phyloP scores from a whole-genome alignment of 2,113 vertebrate genomes.

The Zosterops lateralis region DNA sequence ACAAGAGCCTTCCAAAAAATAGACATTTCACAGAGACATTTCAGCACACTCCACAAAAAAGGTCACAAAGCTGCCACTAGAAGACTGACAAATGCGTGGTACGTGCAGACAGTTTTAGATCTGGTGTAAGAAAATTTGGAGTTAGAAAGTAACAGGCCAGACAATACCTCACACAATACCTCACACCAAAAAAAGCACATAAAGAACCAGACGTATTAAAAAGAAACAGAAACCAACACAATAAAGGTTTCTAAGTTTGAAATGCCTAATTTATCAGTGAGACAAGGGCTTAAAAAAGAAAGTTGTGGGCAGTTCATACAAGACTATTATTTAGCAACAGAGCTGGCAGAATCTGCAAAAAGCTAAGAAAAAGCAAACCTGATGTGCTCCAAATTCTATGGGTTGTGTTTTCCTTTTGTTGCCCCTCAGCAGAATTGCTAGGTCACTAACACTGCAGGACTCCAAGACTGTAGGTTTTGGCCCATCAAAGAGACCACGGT shows the following conservation, averaged over 20 bases:
- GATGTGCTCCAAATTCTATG: slow-evolving; percentile 85
- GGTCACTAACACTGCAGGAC: slow-evolving; percentile 80
- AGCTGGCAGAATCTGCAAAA: not conserved
- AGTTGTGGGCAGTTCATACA: not conserved
- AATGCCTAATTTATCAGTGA: not conserved
- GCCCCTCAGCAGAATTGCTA: slow-evolving; percentile 81
- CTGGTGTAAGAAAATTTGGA: not conserved
- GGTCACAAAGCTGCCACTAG: not conserved
- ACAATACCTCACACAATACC: not conserved
- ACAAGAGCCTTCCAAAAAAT: not conserved
- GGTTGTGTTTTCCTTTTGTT: slow-evolving; percentile 84
- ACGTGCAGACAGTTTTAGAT: not conserved
- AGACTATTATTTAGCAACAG: not conserved
- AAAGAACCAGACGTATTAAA: not conserved
- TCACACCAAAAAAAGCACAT: not conserved
- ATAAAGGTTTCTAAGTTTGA: not conserved
- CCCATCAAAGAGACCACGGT: slow-evolving; percentile 79
- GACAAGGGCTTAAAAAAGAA: not conserved
- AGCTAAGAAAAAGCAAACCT: slow-evolving; percentile 67
- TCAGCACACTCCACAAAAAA: not conserved
- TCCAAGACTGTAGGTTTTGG: slow-evolving; percentile 78
- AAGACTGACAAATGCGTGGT: not conserved
- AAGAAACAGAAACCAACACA: not conserved
- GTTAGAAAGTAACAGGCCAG: not conserved
- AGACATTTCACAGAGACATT: not conserved